These are phyloP conservation scores for Zapus hudsonius DNA, from an alignment of 2,113 vertebrate species.

Conservation along the genomic window DNA sequence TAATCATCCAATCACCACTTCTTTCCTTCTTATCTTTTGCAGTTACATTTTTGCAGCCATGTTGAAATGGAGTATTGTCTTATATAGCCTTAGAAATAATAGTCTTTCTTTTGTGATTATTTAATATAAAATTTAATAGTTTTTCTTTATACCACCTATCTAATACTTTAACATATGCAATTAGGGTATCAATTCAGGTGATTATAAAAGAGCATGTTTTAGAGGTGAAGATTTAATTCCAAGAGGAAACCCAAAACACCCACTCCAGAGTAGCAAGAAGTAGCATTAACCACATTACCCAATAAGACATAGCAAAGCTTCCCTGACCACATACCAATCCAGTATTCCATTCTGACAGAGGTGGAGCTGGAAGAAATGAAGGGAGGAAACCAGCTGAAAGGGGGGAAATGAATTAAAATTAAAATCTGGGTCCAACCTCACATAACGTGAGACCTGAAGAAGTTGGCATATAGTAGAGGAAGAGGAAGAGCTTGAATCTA, in stretches of 20 bases:
- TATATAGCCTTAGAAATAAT: constrained; percentile 3
- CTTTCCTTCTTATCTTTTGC: background rate
- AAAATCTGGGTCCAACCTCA: background rate
- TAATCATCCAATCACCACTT: background rate
- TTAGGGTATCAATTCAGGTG: background rate
- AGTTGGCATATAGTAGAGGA: accelerated
- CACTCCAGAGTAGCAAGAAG: background rate
- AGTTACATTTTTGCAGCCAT: constrained; percentile 2
- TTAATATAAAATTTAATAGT: too few species aligned
- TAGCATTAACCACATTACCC: background rate
- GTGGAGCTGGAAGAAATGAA: background rate
- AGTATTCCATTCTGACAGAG: background rate
- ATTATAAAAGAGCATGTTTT: constrained; percentile 17
- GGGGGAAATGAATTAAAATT: background rate
- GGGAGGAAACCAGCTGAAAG: background rate
- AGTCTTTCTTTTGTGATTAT: background rate
- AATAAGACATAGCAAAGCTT: background rate
- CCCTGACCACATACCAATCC: background rate
- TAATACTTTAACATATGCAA: background rate
- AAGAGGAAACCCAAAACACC: background rate
- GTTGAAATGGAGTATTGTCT: background rate
- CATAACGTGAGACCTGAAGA: background rate
- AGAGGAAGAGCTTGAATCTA: background rate
- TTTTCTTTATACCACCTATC: constrained; percentile 4
- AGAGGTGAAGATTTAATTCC: background rate